Conservation (phyloP, 2,113 vertebrate genomes). For the Odontesthes bonariensis region DNA sequence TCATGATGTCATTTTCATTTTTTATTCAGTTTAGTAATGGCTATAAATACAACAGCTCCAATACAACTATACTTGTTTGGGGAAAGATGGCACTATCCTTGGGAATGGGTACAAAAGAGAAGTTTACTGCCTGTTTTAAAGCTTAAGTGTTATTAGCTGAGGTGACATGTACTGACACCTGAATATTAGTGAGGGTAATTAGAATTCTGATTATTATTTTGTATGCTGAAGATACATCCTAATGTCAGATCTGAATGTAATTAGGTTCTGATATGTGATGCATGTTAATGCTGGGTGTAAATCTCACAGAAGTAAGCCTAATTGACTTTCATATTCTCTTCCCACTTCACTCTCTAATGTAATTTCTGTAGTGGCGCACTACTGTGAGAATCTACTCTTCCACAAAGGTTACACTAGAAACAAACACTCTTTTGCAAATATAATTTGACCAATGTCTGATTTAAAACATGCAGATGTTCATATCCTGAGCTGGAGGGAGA, state of each 20-base stretch:
- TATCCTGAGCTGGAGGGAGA: conserved; percentile 16
- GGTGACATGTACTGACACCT: background rate
- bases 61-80: background rate
- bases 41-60: background rate
- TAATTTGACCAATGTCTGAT: conserved; percentile 16
- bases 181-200: background rate
- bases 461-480: conserved; percentile 35
- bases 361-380: conserved; percentile 12
- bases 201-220: conserved; percentile 32
- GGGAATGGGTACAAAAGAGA: background rate
- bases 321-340: conserved; percentile 46
- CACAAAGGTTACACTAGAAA: conserved; percentile 10
- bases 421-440: conserved; percentile 27
- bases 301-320: conserved; percentile 28
- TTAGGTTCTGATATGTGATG: conserved; percentile 16
- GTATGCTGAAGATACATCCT: conserved; percentile 31
- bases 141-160: conserved; percentile 2
- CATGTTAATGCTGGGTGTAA: conserved; percentile 35
- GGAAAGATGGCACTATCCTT: background rate
- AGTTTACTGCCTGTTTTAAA: conserved; percentile 12
- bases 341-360: background rate
- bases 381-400: conserved; percentile 15
- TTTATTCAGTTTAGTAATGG: background rate
- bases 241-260: conserved; percentile 51
- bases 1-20: background rate